Evolutionary conservation across 1,140 invertebrate species (phyloP).

Genomic region (Venturia canescens): DNA sequence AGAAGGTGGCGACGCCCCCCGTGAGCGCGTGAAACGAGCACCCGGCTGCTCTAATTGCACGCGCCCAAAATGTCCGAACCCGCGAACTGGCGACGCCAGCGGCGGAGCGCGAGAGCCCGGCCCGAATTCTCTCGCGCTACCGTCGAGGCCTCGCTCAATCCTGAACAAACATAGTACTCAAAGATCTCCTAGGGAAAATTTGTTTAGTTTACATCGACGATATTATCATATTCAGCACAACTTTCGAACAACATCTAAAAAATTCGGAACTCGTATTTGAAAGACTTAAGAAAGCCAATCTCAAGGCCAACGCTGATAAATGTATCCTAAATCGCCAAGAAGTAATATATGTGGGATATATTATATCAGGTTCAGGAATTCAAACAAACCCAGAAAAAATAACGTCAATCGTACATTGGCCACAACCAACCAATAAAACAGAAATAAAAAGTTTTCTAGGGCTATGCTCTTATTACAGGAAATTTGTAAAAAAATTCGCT

Average conservation of each 20-base stretch:
- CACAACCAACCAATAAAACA: constrained; percentile 40
- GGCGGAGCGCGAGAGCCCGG: too few species aligned
- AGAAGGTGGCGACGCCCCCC: too few species aligned
- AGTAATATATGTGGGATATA: constrained; percentile 60
- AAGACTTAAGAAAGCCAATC: constrained; percentile 49
- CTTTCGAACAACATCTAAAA: constrained; percentile 56
- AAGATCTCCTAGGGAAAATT: constrained; percentile 51
- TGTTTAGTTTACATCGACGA: constrained; percentile 65
- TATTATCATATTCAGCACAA: constrained; percentile 56
- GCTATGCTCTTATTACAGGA: constrained; percentile 50
- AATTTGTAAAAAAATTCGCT: constrained; percentile 53
- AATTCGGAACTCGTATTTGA: constrained; percentile 54
- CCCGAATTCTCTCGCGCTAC: too few species aligned
- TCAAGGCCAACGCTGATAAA: constrained; percentile 55
- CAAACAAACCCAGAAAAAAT: constrained; percentile 47
- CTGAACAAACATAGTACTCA: too few species aligned
- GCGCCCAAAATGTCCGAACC: too few species aligned
- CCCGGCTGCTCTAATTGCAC: too few species aligned
- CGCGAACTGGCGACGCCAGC: too few species aligned
- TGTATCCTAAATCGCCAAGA: constrained; percentile 52
- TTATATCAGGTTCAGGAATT: constrained; percentile 53
- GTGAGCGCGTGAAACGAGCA: too few species aligned
- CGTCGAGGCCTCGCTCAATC: too few species aligned
- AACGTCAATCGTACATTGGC: constrained; percentile 29
- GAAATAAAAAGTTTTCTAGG: constrained; percentile 54